Evolutionary conservation across 1,140 invertebrate species (phyloP).

Genomic region (Neodiprion lecontei): DNA sequence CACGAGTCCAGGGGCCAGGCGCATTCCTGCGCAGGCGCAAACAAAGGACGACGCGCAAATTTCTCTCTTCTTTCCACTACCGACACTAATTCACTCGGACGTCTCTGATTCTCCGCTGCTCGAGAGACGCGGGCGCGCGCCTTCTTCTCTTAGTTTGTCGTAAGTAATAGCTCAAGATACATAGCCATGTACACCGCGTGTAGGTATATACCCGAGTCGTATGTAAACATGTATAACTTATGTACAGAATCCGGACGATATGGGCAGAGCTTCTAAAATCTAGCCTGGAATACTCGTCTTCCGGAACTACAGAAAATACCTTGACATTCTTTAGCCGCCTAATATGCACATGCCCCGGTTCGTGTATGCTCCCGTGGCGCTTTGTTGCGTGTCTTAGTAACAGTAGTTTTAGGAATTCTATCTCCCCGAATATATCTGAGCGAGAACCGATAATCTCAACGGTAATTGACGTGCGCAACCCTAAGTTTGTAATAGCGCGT

Average conservation of each 20-base stretch:
- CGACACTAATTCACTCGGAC: constrained; percentile 49
- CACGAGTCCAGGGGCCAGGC: neutral
- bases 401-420: neutral
- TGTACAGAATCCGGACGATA: too few relatives aligned
- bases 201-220: too few relatives aligned
- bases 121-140: neutral
- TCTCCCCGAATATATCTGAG: neutral
- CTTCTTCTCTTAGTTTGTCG: neutral
- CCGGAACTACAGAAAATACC: neutral
- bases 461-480: neutral
- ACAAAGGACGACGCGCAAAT: constrained; percentile 37
- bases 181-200: too few relatives aligned
- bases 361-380: too few relatives aligned
- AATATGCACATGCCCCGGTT: too few relatives aligned
- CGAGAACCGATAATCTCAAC: neutral
- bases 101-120: constrained; percentile 13
- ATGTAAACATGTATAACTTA: too few relatives aligned
- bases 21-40: constrained; percentile 42
- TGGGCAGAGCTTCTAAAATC: too few relatives aligned
- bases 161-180: too few relatives aligned
- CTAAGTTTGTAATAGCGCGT: neutral
- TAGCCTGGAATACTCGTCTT: too few relatives aligned
- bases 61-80: constrained; percentile 32
- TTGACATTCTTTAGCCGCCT: neutral
- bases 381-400: neutral